A percentile compares a stretch with the other conserved stretches of the same genome.
phyloP scores from a whole-genome alignment of 2,888 invertebrate species.

The Hedya salicella region DNA sequence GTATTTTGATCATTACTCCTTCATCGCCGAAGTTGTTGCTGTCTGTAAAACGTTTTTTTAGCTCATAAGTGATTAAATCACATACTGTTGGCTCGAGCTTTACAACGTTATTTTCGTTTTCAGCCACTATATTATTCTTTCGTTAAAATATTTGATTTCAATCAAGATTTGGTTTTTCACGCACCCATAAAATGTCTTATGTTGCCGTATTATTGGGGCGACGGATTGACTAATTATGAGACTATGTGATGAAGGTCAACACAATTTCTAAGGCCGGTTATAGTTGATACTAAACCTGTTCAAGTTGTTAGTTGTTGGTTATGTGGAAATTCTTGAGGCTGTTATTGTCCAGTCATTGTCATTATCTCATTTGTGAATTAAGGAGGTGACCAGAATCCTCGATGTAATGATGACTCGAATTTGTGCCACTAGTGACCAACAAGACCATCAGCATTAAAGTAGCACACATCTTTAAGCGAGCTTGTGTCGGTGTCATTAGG shows the following conservation, averaged over 20 bases:
- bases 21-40: not conserved
- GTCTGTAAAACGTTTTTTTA: not conserved
- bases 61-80: not conserved
- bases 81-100: not conserved
- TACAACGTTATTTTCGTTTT: not conserved
- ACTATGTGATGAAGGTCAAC: conserved; percentile 69
- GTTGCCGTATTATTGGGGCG: conserved; percentile 53
- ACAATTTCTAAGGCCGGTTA: conserved; percentile 65
- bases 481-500: conserved; percentile 38
- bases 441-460: conserved; percentile 14
- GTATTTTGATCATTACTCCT: conserved; percentile 7
- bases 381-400: conserved; percentile 50
- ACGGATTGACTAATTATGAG: conserved; percentile 67
- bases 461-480: conserved; percentile 33
- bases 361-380: conserved; percentile 56
- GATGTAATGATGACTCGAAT: conserved; percentile 36
- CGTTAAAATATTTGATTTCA: conserved; percentile 9
- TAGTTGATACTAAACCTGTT: conserved; percentile 65
- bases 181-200: conserved; percentile 29
- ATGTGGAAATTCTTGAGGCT: conserved; percentile 57
- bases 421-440: conserved; percentile 18
- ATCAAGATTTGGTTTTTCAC: conserved; percentile 30
- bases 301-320: conserved; percentile 53
- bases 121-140: not conserved
- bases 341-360: conserved; percentile 54